Percentiles rank a stretch among this genome's conserved stretches.
phyloP scores from a whole-genome alignment of 2,888 invertebrate genomes.

The Sesamia inferens region DNA sequence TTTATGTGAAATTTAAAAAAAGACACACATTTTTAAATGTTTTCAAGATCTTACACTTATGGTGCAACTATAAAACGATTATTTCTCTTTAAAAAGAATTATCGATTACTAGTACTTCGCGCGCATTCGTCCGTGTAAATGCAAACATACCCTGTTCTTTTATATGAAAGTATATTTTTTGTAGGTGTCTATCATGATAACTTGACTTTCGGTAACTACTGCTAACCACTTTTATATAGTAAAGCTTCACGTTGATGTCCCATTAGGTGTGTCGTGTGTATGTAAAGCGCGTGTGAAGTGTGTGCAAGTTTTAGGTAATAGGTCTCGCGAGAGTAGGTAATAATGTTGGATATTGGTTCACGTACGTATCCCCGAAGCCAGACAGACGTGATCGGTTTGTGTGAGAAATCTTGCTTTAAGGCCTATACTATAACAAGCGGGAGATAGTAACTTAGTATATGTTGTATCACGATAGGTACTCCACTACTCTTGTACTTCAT shows the following conservation, averaged over 20 bases:
- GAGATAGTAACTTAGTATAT: not conserved
- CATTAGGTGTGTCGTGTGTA: not conserved
- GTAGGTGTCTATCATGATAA: not conserved
- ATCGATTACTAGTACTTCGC: too few relatives aligned
- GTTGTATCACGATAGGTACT: not conserved
- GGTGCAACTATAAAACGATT: not conserved
- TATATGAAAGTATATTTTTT: not conserved
- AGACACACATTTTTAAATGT: not conserved
- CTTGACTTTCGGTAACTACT: not conserved
- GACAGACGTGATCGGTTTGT: constrained; percentile 67
- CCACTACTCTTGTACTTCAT: not conserved
- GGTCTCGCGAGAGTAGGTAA: constrained; percentile 62
- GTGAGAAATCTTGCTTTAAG: constrained; percentile 22
- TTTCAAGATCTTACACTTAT: not conserved
- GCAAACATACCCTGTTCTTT: not conserved
- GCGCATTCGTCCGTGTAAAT: too few relatives aligned
- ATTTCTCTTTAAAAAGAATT: too few relatives aligned
- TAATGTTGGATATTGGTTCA: constrained; percentile 43
- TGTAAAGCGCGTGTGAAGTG: constrained; percentile 14
- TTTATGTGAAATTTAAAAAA: too few relatives aligned
- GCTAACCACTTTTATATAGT: not conserved
- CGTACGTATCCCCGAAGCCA: constrained; percentile 54
- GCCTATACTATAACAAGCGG: not conserved
- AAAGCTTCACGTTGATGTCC: not conserved
- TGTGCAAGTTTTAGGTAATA: constrained; percentile 2